Evolutionary conservation across 1,140 invertebrate species (phyloP).

Genomic region (Bombus sylvicola): DNA sequence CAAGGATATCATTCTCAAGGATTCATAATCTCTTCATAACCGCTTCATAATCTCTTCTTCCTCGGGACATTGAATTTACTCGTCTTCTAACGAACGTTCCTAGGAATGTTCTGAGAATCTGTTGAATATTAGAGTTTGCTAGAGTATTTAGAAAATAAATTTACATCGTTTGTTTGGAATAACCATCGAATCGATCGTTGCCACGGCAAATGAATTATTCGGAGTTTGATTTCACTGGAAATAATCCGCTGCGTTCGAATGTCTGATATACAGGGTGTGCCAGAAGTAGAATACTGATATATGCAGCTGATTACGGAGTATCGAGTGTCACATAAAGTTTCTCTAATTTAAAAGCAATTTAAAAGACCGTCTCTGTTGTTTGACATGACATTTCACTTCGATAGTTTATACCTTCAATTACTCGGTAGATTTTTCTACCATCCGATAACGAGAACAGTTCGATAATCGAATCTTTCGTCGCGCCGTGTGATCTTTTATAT

Average conservation of each 20-base stretch:
- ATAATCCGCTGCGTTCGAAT: not conserved
- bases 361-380: too few relatives aligned
- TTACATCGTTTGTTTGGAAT: not conserved
- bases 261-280: not conserved
- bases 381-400: too few relatives aligned
- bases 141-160: not conserved
- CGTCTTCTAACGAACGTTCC: too few relatives aligned
- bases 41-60: not conserved
- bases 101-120: not conserved
- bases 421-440: too few relatives aligned
- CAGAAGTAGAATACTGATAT: not conserved
- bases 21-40: not conserved
- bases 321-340: too few relatives aligned
- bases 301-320: too few relatives aligned
- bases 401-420: too few relatives aligned
- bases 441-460: too few relatives aligned
- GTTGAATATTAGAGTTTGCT: not conserved
- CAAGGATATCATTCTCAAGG: constrained; percentile 43
- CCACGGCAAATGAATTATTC: not conserved
- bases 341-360: too few relatives aligned
- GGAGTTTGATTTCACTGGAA: not conserved
- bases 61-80: constrained; percentile 33
- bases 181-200: not conserved
- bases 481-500: too few relatives aligned
- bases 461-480: too few relatives aligned